Evolutionary conservation across 2,888 invertebrate genomes (phyloP), one percentile per base, ranked within the genome.

Genomic region (Chrysolina oricalcia): DNA sequence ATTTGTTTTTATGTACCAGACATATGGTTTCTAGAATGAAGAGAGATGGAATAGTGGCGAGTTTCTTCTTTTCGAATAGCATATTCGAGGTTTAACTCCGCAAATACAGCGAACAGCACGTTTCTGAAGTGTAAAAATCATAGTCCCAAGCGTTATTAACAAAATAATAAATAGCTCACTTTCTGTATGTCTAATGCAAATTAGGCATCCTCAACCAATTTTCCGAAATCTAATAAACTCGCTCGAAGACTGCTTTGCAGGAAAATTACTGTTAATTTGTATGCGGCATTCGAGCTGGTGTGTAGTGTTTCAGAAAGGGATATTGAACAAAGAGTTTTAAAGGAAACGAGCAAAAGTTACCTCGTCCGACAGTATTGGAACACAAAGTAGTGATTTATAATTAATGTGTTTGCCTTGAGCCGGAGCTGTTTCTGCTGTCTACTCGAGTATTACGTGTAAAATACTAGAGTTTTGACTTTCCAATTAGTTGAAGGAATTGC

Each of bases 401-500:
- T 84, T 84, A 84, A 84, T 81, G 80, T 77, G 80, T 81, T 80
- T 78, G 79, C 80, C 77, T 62, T 74, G 72, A 74, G 63, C 73
- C 67, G 70, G 63, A 62, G 77, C 67, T 70, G 70, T 74, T 77
- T 59, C 74, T 75, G 63, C 70, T 67, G 59, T 59, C 59, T 59
- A 59, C 53, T 40, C 64, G 79, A 75, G 81, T 83, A 82, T 83
- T 83, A 83, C 83, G 83, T 83, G 84, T 83, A 82, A 84, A 85
- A 83, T 84, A 85, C 81, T 83, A 80, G 79, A 84, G 84, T 85
- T 85, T 86, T 85, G 85, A 85, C 85, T 86, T 86, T 85, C 85
- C 85, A 86, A 86, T 86, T 86, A 86, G 84, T 81, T 81, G 81
- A 84, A 85, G 84, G 84, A 86, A 86, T 86, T 85, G 83, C 85